phyloP scores from a whole-genome alignment of 2,888 invertebrate species.

The Agriopis marginaria region DNA sequence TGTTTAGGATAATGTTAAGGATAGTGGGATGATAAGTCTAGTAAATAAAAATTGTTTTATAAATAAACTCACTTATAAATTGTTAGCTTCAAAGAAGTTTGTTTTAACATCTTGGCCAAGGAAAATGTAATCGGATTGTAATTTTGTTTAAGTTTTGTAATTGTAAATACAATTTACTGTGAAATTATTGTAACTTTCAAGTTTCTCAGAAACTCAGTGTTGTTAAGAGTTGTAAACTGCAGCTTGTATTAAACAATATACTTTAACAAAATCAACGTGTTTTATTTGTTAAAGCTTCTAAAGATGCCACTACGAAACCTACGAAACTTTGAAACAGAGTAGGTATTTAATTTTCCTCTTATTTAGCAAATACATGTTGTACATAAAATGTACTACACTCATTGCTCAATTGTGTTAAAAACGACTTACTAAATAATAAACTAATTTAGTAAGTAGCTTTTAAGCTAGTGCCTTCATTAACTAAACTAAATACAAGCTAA shows the following conservation, averaged over 20 bases:
- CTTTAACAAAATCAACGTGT: slow-evolving; percentile 44
- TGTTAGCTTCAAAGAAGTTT: slow-evolving; percentile 75
- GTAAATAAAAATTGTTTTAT: slow-evolving; percentile 45
- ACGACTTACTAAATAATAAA: too few species aligned
- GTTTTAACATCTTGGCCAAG: slow-evolving; percentile 51
- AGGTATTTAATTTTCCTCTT: too few species aligned
- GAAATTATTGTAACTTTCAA: slow-evolving; percentile 64
- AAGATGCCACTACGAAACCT: too few species aligned
- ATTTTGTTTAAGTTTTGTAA: slow-evolving; percentile 43
- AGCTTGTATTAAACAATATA: slow-evolving; percentile 79
- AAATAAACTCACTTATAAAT: slow-evolving; percentile 54
- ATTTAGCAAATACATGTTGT: too few species aligned
- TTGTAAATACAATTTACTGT: slow-evolving; percentile 68
- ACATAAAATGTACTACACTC: too few species aligned
- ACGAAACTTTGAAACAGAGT: too few species aligned
- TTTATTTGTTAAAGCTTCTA: slow-evolving; percentile 12
- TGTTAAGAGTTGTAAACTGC: slow-evolving; percentile 81
- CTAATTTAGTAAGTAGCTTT: too few species aligned
- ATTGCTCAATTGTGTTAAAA: too few species aligned
- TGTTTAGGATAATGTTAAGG: slow-evolving; percentile 42
- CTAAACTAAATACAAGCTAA: too few species aligned
- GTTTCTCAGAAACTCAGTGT: slow-evolving; percentile 82
- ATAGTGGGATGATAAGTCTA: slow-evolving; percentile 51
- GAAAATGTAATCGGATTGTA: slow-evolving; percentile 51
- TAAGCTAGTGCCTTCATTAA: too few species aligned